Evolutionary conservation across 2,888 invertebrate species (phyloP).

Genomic region (Rotaria sp.): DNA sequence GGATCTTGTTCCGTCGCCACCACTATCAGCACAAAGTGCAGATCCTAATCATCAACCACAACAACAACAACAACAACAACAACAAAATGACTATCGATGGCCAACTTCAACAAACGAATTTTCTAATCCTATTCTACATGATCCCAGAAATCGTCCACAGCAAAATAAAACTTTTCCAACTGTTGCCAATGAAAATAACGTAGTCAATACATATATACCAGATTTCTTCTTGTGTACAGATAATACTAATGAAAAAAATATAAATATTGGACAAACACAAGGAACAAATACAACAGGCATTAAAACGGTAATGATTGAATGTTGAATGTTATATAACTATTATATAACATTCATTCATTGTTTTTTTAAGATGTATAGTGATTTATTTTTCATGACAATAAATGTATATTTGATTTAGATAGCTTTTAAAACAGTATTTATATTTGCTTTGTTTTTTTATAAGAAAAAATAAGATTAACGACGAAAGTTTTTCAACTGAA

Average conservation of each 20-base stretch:
- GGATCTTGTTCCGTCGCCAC: slow-evolving; percentile 22
- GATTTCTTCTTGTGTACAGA: slow-evolving; percentile 5
- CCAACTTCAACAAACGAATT: neutral
- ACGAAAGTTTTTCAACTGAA: too few species aligned
- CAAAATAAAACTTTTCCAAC: neutral
- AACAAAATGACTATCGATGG: neutral
- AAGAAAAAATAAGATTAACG: too few species aligned
- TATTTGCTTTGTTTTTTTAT: too few species aligned
- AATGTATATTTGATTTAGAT: neutral
- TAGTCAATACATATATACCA: neutral
- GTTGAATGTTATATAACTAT: neutral
- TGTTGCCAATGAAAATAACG: neutral
- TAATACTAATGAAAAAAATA: neutral
- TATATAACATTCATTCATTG: neutral
- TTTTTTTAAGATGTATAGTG: neutral
- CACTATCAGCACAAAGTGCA: neutral
- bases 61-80: neutral
- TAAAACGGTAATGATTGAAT: neutral
- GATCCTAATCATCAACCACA: neutral
- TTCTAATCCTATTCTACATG: neutral
- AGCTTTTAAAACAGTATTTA: too few species aligned
- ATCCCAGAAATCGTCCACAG: neutral
- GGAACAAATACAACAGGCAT: neutral
- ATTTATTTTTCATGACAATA: neutral
- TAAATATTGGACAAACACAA: neutral